Evolutionary conservation across 2,888 invertebrate species (phyloP), one percentile per base, ranked within the genome.

Genomic region (Oligia latruncula): DNA sequence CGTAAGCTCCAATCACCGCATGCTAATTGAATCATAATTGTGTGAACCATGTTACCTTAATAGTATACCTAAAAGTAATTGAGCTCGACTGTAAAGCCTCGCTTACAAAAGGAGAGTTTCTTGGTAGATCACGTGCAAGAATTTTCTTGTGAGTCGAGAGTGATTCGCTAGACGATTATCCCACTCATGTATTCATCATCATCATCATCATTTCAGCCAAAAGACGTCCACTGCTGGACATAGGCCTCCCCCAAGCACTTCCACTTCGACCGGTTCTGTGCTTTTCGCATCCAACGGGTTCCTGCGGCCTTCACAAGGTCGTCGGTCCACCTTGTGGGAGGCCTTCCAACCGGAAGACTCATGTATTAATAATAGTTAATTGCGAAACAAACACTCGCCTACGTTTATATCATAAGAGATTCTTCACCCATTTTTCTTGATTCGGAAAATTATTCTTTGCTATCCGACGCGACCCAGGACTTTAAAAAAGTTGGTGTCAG

Each of bases 1-100:
- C 60, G 6, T 72, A 68, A 72, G 74, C 64, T 35, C 15, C 65
- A 84, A 79, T 80, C 58, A 29, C 29, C 40, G 64, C n/a, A 46
- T 74, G 64, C 46, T 65, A 70, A 85, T 75, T 70, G 64, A 71
- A 55, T 60, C 46, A 40, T 85, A 65, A 72, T 73, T 71, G n/a
- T 70, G 60, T 49, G 29, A 64, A 71, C 13, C 9, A n/a, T 55
- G 52, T 29, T 76, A 46, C 40, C 40, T 40, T 64, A 40, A 13
- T 71, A 60, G 40, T 49, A 1, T 49, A 1, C 15, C 5, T 49
- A 49, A 35, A 17, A 35, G 13, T 66, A 43, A 40, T 49, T 58
- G 13, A 23, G 43, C 2, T 71, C 4, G 4, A 13, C 23, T 52
- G 4, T 70, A 40, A n/a, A n/a, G 29, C 1, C 40, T n/a, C 20